phyloP scores from a whole-genome alignment of 2,113 vertebrate genomes.

The Opisthocomus hoazin region DNA sequence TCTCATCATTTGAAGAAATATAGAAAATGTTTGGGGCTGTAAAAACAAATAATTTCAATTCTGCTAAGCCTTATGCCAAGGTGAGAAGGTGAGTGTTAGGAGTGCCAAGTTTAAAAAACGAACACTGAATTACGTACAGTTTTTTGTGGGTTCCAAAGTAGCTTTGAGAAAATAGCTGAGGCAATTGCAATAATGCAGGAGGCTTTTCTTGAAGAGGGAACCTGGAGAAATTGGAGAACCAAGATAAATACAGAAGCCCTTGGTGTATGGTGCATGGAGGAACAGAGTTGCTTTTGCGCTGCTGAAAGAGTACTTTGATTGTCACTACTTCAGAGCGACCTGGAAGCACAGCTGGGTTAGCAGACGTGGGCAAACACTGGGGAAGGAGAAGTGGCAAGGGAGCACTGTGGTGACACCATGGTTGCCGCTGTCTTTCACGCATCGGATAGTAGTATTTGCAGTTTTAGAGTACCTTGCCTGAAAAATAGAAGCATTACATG shows the following conservation, averaged over 20 bases:
- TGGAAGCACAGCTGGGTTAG: background rate
- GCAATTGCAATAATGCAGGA: background rate
- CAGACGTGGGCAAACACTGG: background rate
- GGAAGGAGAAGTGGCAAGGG: background rate
- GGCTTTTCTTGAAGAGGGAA: background rate
- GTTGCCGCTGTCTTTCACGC: background rate
- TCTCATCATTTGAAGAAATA: background rate
- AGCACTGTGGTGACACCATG: background rate
- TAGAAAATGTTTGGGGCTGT: background rate
- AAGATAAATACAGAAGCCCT: background rate
- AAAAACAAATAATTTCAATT: background rate
- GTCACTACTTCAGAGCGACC: background rate
- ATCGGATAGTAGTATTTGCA: no score
- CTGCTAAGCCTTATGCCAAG: background rate
- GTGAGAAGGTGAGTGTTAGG: background rate
- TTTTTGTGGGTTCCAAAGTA: background rate
- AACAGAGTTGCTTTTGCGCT: background rate
- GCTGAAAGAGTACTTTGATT: background rate
- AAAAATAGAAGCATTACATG: background rate
- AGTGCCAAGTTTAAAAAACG: background rate
- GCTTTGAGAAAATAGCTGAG: background rate
- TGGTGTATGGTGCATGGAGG: background rate
- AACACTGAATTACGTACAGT: background rate
- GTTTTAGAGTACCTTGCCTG: background rate
- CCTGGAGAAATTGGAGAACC: background rate